Evolutionary conservation across 23 tunicate species (phyloP).

Genomic region (Corella eumyota): DNA sequence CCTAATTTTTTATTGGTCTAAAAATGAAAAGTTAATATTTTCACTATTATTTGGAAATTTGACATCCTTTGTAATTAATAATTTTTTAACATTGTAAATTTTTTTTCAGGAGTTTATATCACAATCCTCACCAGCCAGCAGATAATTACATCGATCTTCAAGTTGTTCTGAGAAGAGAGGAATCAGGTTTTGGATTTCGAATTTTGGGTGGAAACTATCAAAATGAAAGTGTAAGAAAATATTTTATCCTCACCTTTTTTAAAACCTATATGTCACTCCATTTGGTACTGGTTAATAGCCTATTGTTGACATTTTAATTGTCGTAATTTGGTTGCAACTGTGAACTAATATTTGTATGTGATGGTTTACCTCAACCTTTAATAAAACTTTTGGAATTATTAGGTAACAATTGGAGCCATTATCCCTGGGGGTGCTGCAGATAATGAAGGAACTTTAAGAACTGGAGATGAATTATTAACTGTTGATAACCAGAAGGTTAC

Average conservation of each 20-base stretch:
- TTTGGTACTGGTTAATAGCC: not conserved
- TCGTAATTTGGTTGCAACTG: no score
- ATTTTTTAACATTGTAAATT: not conserved
- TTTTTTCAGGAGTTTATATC: conserved; percentile 23
- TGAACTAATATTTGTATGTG: no score
- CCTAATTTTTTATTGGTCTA: no score
- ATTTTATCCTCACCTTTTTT: not conserved
- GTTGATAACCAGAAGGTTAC: conserved; percentile 87
- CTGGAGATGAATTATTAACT: conserved; percentile 78
- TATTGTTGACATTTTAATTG: not conserved
- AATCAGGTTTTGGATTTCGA: conserved; percentile 93
- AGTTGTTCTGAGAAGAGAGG: conserved; percentile 69
- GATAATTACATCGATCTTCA: conserved; percentile 34
- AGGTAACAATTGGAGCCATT: conserved; percentile 94
- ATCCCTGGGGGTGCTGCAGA: conserved; percentile 91
- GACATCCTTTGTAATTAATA: no score
- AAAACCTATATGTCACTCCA: not conserved
- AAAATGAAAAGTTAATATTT: no score
- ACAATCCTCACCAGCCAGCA: conserved; percentile 24
- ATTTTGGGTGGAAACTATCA: conserved; percentile 78
- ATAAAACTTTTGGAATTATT: no score
- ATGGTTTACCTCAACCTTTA: no score
- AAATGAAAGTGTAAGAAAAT: conserved; percentile 59
- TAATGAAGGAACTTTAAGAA: conserved; percentile 61
- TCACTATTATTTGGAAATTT: no score